A percentile compares a stretch with the other conserved stretches of the same genome.
Evolutionary conservation across 2,113 vertebrate genomes (phyloP).

Genomic region (Turnix velox): DNA sequence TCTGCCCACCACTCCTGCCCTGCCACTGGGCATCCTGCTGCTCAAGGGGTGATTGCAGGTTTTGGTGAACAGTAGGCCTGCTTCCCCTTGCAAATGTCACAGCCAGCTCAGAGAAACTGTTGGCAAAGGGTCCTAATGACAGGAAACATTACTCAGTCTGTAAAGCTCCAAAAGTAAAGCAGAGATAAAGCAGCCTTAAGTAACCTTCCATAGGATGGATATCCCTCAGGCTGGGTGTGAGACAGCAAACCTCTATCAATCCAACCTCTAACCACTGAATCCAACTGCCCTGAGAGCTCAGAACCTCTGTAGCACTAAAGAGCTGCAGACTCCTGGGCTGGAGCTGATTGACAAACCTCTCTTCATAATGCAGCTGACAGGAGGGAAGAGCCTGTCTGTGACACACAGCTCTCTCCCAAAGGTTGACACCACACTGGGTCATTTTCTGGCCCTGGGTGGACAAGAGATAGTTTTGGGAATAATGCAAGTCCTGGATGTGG

Average conservation of each 20-base stretch:
- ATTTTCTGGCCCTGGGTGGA: neutral
- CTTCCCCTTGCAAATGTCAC: neutral
- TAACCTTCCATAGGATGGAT: neutral
- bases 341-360: neutral
- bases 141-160: neutral
- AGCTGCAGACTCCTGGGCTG: neutral
- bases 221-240: neutral
- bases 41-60: neutral
- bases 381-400: neutral
- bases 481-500: neutral
- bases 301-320: neutral
- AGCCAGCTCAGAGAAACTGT: neutral
- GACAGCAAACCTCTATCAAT: neutral
- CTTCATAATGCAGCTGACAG: fast-evolving
- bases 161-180: neutral
- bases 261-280: neutral
- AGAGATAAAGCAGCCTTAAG: neutral
- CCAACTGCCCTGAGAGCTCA: neutral
- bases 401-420: neutral
- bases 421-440: fast-evolving
- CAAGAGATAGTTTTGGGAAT: neutral
- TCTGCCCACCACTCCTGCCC: constrained; percentile 5
- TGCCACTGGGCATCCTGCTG: neutral
- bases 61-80: neutral
- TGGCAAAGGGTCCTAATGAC: neutral